Evolutionary conservation across 2,797 vertebrate genomes (phyloP).

Genomic region (Florisuga fusca): DNA sequence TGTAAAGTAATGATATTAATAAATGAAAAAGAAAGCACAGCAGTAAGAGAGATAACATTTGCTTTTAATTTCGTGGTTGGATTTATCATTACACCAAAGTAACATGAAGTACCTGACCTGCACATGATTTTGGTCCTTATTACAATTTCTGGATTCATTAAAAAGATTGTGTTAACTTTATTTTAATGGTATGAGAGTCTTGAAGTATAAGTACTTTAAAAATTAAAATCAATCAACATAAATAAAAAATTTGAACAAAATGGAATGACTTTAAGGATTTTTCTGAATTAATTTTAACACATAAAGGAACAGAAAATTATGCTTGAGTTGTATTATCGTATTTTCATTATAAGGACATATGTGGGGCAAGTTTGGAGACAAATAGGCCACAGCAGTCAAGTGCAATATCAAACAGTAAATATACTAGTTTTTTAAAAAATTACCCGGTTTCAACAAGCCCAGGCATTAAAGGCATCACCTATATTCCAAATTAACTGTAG

Average conservation of each 20-base stretch:
- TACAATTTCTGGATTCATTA: background rate
- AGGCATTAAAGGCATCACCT: background rate
- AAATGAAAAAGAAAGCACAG: background rate
- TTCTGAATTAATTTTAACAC: background rate
- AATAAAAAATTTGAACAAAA: background rate
- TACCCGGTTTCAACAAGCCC: background rate
- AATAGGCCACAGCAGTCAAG: background rate
- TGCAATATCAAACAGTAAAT: constrained; percentile 1
- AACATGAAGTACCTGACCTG: background rate
- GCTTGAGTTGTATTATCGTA: background rate
- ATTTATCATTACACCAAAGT: background rate
- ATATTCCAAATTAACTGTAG: constrained; percentile 24
- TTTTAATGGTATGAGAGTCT: background rate
- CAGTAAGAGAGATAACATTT: background rate
- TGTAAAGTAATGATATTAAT: background rate
- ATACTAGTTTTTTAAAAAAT: background rate
- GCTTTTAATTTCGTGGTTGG: background rate
- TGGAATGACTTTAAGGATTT: background rate
- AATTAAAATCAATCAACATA: background rate
- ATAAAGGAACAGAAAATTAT: background rate
- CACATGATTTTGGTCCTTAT: background rate
- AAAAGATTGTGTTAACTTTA: background rate
- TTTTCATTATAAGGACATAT: background rate
- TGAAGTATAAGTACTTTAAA: background rate
- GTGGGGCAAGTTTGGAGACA: background rate